A percentile compares a stretch with the other conserved stretches of the same genome.
These are phyloP conservation scores for Podarcis cretensis DNA, from an alignment of 2,113 vertebrate genomes.

Conservation along the genomic window DNA sequence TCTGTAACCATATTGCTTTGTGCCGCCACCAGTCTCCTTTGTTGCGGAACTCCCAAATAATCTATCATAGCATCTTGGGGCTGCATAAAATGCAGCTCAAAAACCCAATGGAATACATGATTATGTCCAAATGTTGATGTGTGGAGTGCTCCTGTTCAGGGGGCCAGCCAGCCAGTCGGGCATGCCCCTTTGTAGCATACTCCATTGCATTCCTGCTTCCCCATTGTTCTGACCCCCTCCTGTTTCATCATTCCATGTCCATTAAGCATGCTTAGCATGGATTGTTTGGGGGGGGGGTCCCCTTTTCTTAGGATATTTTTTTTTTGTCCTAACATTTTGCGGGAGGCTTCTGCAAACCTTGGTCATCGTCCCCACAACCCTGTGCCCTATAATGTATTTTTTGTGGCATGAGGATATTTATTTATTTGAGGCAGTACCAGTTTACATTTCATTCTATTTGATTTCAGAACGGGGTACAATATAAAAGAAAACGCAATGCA, in stretches of 20 bases:
- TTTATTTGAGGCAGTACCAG: too few relatives aligned
- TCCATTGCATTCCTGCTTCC: background rate
- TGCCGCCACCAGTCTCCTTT: background rate
- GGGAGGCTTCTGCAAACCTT: too few relatives aligned
- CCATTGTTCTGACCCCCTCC: background rate
- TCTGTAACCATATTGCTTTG: background rate
- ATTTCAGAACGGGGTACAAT: too few relatives aligned
- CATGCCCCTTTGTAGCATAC: background rate
- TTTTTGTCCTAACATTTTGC: too few relatives aligned
- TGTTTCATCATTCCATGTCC: background rate
- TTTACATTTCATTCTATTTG: too few relatives aligned
- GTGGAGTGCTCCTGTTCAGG: background rate
- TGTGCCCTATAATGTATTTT: too few relatives aligned
- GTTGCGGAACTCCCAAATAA: background rate
- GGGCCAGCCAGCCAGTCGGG: background rate
- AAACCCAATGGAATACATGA: background rate
- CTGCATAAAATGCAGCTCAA: too few relatives aligned
- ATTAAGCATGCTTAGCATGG: background rate
- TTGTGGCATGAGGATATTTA: too few relatives aligned
- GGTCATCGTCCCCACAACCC: too few relatives aligned
- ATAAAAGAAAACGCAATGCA: too few relatives aligned
- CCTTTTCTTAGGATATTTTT: too few relatives aligned
- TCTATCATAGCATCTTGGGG: background rate
- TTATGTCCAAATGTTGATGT: background rate
- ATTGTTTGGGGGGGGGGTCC: too few relatives aligned